Conservation (phyloP, 2,888 invertebrate species). For the Hirtodrosophila confusa region DNA sequence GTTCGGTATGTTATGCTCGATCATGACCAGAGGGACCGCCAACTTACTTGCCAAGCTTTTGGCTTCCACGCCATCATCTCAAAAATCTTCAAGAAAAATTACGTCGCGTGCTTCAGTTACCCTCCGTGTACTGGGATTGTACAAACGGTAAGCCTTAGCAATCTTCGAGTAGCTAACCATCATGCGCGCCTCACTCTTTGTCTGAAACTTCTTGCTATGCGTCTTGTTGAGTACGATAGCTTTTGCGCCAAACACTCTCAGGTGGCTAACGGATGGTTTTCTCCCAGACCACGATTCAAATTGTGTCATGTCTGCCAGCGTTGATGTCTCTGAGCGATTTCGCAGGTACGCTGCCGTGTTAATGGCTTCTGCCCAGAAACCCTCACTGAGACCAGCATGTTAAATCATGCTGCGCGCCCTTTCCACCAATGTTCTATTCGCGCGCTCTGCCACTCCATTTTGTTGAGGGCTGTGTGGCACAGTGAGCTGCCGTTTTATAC, state of each 20-base stretch:
- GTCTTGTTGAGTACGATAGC: slow-evolving; percentile 9
- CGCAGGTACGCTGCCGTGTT: slow-evolving; percentile 37
- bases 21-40: no score
- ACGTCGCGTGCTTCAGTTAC: slow-evolving; percentile 11
- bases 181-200: slow-evolving; percentile 3
- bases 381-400: slow-evolving; percentile 1
- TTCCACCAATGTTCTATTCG: not conserved
- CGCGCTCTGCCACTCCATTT: slow-evolving; percentile 31
- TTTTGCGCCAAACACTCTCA: slow-evolving; percentile 3
- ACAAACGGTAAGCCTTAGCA: slow-evolving; percentile 23
- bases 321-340: slow-evolving; percentile 17
- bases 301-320: slow-evolving; percentile 1
- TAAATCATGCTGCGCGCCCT: no score
- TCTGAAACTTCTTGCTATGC: slow-evolving; percentile 6
- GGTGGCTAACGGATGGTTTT: slow-evolving; percentile 1
- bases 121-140: slow-evolving; percentile 11
- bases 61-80: no score
- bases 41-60: no score
- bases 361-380: slow-evolving; percentile 34
- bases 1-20: slow-evolving; percentile 5
- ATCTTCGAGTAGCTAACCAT: no score
- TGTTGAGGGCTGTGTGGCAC: slow-evolving; percentile 31
- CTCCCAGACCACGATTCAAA: slow-evolving; percentile 17
- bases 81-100: no score
- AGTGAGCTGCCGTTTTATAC: slow-evolving; percentile 3